Base-by-base conservation (phyloP, 2,797 vertebrate genomes). In the Eospalax fontanierii region DNA sequence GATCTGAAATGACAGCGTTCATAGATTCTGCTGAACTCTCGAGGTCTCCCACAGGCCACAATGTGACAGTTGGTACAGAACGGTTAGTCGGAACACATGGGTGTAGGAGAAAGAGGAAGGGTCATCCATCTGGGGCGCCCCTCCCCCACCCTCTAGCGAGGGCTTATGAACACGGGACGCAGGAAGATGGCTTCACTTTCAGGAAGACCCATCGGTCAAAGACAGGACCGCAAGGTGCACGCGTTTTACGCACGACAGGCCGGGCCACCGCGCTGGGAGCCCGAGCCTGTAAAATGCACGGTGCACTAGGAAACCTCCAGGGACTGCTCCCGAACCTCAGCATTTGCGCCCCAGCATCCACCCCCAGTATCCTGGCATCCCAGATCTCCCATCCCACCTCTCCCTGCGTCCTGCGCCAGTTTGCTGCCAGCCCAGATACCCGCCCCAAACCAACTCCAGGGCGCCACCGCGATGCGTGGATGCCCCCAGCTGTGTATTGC, bases 401-500 rank as follows among this genome's bases (percentile, higher is more conserved):
- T 70, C 66, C 66, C 33, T 6, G 4, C 5, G 33, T 19, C n/a
- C 38, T 59, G 26, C 33, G 57, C 12, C 26, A 11, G 2, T 22
- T 22, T 57, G 28, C 28, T 11, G 7, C 63, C 4, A 61, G 33
- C 26, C 7, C 4, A 2, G 6, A 14, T 40, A 38, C 6, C 78
- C 22, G n/a, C 24, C 7, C 50, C 50, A 54, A 54, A 14, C 50
- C 46, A 50, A 50, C 46, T 11, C 68, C 2, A 1, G 50, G 2
- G 75, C 9, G 35, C 33, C 15, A 0, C 33, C 1, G 4, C 8
- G 40, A 63, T 1, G 14, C 54, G 33, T 22, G 1, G 19, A 26
- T n/a, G 63, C n/a, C 33, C 65, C 28, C 65, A 11, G 33, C 14
- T 28, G 46, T 4, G 61, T 26, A 19, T 70, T 40, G 40, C 15